Evolutionary conservation across 2,113 vertebrate genomes (phyloP).

Genomic region (Syrrhaptes paradoxus): DNA sequence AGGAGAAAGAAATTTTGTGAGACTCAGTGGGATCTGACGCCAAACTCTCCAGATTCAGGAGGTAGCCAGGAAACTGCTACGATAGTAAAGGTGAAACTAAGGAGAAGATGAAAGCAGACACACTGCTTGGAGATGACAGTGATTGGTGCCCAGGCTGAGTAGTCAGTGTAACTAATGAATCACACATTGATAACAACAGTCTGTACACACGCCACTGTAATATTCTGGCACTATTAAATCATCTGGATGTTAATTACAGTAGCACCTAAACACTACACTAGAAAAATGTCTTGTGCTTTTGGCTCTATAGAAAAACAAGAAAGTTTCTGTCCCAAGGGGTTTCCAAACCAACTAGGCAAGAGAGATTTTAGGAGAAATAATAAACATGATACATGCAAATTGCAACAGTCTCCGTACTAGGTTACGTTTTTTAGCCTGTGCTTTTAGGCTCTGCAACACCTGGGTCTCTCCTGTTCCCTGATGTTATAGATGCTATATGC

Average conservation of each 20-base stretch:
- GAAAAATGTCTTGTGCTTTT: background rate
- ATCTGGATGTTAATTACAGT: background rate
- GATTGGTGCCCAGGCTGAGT: background rate
- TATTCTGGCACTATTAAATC: background rate
- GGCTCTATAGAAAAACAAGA: background rate
- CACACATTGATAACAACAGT: background rate
- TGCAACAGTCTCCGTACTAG: background rate
- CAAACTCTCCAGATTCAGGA: background rate
- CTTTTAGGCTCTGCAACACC: background rate
- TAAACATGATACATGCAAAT: background rate
- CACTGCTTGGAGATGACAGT: background rate
- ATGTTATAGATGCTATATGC: background rate
- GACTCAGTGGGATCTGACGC: background rate
- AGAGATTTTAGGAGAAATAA: background rate
- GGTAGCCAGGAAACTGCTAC: background rate
- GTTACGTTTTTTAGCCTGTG: background rate
- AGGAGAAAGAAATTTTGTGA: conserved; percentile 4
- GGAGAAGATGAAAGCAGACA: conserved; percentile 13
- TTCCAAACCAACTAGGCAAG: background rate
- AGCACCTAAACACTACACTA: background rate
- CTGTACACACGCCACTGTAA: background rate
- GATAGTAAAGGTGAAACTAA: background rate
- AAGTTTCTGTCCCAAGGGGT: background rate
- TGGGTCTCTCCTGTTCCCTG: background rate
- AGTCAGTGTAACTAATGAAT: background rate